Base-by-base conservation (phyloP, 2,113 vertebrate species). In the Hemiprocne comata region DNA sequence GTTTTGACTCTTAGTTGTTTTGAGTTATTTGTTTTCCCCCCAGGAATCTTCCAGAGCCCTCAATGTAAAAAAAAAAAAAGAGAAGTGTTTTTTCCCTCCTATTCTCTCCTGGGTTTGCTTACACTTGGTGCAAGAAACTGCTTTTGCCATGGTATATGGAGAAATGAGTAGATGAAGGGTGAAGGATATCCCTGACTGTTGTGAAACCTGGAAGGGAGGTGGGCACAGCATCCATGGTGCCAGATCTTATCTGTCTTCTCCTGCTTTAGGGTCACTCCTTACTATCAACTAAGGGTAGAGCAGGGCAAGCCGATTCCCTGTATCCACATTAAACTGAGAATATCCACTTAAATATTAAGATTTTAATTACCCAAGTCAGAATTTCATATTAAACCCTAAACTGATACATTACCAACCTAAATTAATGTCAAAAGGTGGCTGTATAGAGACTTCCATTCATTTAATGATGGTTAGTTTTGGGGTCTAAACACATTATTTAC, bases 321-420 rank as follows among this genome's bases (percentile, higher is more conserved):
- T 69, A 75, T 89, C 81, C 87, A 65, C 81, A 54, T 95, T 96
- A 95, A 94, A 91, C 40, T 5, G 62, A 89, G 77, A 94, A 76
- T 54, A 76, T 93, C 78, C 81, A 83, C 85, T 95, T 95, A 94
- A 96, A 67, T 91, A 96, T 90, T 91, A 92, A 92, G 86, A 94
- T 94, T 92, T 96, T 95, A 94, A 96, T 96, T 97, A 95, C 85
- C 58, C 91, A 73, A 94, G 85, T 94, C 93, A 94, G 81, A 95
- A 95, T 91, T 95, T 94, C 74, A 87, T 92, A 96, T 95, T 97
- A 96, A 95, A 66, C 46, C 76, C 85, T 94, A 95, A 93, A 96
- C 93, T 89, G 89, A 89, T 82, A 91, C 71, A 87, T 94, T 93
- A 85, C 81, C 29, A 92, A 62, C 67, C 62, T 87, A 95, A 95